Evolutionary conservation across 2,797 vertebrate species (phyloP).

Genomic region (Squalus acanthias): DNA sequence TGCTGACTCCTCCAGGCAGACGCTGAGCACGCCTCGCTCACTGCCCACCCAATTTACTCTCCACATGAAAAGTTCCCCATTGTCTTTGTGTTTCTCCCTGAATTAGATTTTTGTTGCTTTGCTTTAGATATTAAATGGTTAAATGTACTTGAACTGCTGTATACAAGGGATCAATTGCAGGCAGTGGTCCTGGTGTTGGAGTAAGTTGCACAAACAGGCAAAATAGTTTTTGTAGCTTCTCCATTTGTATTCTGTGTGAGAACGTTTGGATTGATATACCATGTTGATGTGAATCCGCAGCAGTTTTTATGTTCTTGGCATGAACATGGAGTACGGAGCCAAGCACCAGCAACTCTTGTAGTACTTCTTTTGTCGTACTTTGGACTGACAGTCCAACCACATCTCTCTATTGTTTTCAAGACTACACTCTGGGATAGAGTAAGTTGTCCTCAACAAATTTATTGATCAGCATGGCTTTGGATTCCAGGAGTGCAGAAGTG

Average conservation of each 20-base stretch:
- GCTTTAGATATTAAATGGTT: neutral
- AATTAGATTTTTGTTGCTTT: neutral
- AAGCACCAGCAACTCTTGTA: neutral
- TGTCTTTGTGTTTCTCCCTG: neutral
- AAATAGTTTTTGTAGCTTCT: neutral
- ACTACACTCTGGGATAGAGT: neutral
- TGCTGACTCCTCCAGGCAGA: neutral
- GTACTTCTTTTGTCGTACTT: neutral
- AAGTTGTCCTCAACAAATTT: neutral
- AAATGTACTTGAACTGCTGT: neutral
- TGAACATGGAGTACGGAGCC: neutral
- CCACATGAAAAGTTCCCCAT: neutral
- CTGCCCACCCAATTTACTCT: neutral
- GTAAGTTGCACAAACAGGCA: no score
- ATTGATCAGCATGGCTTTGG: neutral
- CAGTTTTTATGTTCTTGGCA: neutral
- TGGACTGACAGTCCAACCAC: neutral
- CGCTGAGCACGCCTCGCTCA: neutral
- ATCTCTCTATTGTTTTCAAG: neutral
- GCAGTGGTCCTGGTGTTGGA: neutral
- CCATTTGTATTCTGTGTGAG: neutral
- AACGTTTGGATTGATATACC: neutral
- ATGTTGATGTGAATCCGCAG: neutral
- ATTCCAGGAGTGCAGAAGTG: neutral
- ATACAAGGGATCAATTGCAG: neutral